A percentile compares a stretch with the other conserved stretches of the same genome.
Conservation (phyloP, 2,888 invertebrate genomes). For the Exephanes ischioxanthus region DNA sequence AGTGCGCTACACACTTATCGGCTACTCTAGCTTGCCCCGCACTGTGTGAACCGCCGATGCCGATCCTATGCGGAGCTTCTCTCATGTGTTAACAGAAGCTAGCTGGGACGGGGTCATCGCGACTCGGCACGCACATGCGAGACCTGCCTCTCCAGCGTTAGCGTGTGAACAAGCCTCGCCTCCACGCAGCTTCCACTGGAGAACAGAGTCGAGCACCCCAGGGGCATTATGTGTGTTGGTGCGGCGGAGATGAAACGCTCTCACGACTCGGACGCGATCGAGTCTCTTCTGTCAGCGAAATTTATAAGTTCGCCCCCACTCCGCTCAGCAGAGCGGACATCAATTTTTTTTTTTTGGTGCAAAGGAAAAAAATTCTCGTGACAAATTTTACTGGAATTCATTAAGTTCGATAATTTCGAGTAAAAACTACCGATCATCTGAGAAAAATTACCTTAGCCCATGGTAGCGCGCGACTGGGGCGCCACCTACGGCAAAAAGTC, state of each 20-base stretch:
- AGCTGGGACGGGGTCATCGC: constrained; percentile 51
- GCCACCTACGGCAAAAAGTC: too few species aligned
- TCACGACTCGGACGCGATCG: constrained; percentile 1
- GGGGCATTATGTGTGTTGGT: background rate
- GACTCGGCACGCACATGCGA: constrained; percentile 29
- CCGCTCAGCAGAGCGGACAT: background rate
- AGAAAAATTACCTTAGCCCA: too few species aligned
- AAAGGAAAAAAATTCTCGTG: background rate
- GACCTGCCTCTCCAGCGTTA: background rate
- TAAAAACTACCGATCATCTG: too few species aligned
- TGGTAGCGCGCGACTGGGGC: too few species aligned
- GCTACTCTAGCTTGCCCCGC: constrained; percentile 24
- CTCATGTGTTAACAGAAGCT: constrained; percentile 34
- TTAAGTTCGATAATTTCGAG: background rate
- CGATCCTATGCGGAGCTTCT: constrained; percentile 33
- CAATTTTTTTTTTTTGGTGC: background rate
- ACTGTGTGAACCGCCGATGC: constrained; percentile 50
- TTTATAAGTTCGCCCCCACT: background rate
- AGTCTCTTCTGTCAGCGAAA: constrained; percentile 3
- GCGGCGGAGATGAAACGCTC: constrained; percentile 32
- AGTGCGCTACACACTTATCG: constrained; percentile 42
- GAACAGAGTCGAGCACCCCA: constrained; percentile 13
- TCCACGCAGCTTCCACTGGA: constrained; percentile 38
- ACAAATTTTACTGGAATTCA: background rate
- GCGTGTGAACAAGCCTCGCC: constrained; percentile 44